Evolutionary conservation across 1,140 invertebrate species (phyloP).

Genomic region (Conopomorpha cramerella): DNA sequence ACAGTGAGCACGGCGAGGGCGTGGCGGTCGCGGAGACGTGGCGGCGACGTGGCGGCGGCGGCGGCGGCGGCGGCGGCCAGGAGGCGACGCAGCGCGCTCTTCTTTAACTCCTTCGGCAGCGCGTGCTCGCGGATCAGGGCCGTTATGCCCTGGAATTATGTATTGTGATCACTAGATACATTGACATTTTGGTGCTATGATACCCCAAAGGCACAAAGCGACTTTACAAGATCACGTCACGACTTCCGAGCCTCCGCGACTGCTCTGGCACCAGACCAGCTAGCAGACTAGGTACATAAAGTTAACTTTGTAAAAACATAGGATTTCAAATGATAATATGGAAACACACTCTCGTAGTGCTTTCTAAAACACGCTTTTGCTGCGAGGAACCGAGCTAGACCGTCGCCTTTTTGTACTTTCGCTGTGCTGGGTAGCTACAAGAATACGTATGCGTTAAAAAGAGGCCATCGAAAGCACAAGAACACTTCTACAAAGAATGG

Average conservation of each 20-base stretch:
- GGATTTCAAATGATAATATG: not conserved
- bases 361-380: not conserved
- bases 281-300: not conserved
- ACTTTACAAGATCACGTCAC: not conserved
- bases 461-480: no score
- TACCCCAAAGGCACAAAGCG: not conserved
- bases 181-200: not conserved
- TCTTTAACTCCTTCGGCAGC: constrained; percentile 38
- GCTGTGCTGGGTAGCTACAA: no score
- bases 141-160: constrained; percentile 27
- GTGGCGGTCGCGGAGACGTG: no score
- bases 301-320: not conserved
- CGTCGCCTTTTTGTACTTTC: not conserved
- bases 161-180: not conserved
- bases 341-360: not conserved
- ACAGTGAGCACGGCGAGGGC: constrained; percentile 38
- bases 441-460: no score
- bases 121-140: constrained; percentile 27
- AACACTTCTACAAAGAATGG: not conserved
- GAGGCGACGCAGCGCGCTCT: constrained; percentile 28
- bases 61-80: constrained; percentile 28
- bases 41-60: no score
- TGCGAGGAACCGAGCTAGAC: not conserved
- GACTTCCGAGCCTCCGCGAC: no score
- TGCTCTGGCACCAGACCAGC: no score